These are phyloP conservation scores for Ammospiza maritima DNA, from an alignment of 2,797 vertebrate genomes.

Conservation along the genomic window DNA sequence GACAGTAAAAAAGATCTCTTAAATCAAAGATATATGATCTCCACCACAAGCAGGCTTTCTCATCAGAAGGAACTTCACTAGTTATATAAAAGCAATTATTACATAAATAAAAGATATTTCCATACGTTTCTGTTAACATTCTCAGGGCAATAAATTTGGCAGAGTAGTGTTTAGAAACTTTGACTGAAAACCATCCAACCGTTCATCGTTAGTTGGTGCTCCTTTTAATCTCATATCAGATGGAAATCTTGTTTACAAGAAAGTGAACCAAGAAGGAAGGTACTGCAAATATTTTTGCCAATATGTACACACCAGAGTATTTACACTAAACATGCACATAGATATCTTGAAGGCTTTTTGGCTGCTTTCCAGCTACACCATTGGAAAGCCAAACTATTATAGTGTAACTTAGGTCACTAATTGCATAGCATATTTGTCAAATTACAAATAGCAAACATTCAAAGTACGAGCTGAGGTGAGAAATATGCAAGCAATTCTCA, in stretches of 20 bases:
- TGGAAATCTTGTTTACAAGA: conserved; percentile 8
- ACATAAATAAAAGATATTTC: background rate
- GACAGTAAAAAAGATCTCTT: background rate
- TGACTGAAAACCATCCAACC: background rate
- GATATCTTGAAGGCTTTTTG: conserved; percentile 7
- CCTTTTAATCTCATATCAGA: background rate
- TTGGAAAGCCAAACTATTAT: conserved; percentile 12
- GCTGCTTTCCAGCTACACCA: background rate
- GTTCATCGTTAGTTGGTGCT: background rate
- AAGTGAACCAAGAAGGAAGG: background rate
- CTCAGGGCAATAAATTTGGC: background rate
- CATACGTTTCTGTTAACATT: background rate
- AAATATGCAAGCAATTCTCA: background rate
- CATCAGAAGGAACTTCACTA: background rate
- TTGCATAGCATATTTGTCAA: conserved; percentile 1
- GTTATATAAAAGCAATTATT: background rate
- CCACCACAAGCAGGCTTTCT: background rate
- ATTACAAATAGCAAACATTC: background rate
- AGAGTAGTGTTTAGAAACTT: background rate
- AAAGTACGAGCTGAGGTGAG: background rate
- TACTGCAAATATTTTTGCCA: conserved; percentile 9
- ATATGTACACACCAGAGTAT: background rate
- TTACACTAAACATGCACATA: background rate
- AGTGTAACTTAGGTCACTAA: background rate
- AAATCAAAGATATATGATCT: background rate